Evolutionary conservation across 1,140 invertebrate species (phyloP).

Genomic region (Cephus cinctus): DNA sequence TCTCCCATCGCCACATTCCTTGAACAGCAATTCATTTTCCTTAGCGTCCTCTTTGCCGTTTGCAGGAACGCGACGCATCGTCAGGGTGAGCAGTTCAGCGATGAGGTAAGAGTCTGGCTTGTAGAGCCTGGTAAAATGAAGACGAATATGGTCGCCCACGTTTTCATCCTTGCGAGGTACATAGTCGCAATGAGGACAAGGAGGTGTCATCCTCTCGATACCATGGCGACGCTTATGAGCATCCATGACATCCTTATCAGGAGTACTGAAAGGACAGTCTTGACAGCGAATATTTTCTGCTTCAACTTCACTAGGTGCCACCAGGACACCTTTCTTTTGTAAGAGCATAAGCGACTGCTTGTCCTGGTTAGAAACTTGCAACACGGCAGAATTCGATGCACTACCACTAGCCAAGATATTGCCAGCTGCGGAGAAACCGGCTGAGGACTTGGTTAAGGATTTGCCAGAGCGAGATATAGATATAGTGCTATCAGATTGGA

Average conservation of each 20-base stretch:
- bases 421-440: conserved; percentile 20
- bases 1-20: conserved; percentile 49
- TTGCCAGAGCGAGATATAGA: conserved; percentile 42
- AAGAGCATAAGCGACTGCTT: conserved; percentile 47
- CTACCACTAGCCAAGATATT: conserved; percentile 15
- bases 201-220: conserved; percentile 60
- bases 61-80: conserved; percentile 44
- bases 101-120: conserved; percentile 64
- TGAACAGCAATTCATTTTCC: conserved; percentile 42
- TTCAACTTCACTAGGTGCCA: conserved; percentile 39
- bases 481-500: conserved; percentile 6
- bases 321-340: conserved; percentile 56
- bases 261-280: conserved; percentile 76
- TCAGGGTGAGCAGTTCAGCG: conserved; percentile 57
- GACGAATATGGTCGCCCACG: conserved; percentile 75
- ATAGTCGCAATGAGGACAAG: conserved; percentile 82
- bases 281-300: conserved; percentile 61
- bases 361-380: conserved; percentile 40
- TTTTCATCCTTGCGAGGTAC: conserved; percentile 76
- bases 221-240: conserved; percentile 76
- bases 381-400: background rate
- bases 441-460: conserved; percentile 56
- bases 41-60: conserved; percentile 36
- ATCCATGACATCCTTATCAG: conserved; percentile 70
- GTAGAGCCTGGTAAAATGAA: conserved; percentile 70